phyloP scores from a whole-genome alignment of 2,797 vertebrate species.

The Coluber constrictor region DNA sequence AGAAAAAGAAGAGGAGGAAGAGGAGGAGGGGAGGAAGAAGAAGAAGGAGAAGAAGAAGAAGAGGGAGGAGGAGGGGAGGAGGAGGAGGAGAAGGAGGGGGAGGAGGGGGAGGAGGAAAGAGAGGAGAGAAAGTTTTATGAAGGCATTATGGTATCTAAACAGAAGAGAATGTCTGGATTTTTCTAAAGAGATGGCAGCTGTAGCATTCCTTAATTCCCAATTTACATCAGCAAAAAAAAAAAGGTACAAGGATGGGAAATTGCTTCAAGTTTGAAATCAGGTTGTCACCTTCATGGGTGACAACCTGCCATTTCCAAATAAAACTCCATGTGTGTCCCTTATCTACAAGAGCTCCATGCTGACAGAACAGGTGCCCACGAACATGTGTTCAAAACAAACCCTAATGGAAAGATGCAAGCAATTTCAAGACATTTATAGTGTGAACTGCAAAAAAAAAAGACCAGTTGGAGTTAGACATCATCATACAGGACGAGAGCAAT shows the following conservation, averaged over 20 bases:
- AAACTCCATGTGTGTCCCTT: conserved; percentile 23
- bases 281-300: not conserved
- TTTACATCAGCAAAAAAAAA: conserved; percentile 27
- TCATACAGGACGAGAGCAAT: not conserved
- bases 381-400: conserved; percentile 37
- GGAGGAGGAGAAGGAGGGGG: too few species aligned
- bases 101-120: too few species aligned
- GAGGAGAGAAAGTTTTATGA: not conserved
- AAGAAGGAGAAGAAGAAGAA: too few species aligned
- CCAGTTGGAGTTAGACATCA: conserved; percentile 18
- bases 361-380: conserved; percentile 33
- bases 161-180: conserved; percentile 8
- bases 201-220: conserved; percentile 36
- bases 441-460: conserved; percentile 23
- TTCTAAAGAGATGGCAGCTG: conserved; percentile 13
- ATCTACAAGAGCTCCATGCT: conserved; percentile 2
- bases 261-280: not conserved
- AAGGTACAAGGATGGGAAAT: conserved; percentile 35
- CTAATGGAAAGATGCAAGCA: not conserved
- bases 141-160: not conserved
- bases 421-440: not conserved
- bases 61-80: too few species aligned
- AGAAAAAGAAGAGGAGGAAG: too few species aligned
- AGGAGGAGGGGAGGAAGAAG: too few species aligned
- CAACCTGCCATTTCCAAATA: conserved; percentile 34